phyloP scores from a whole-genome alignment of 2,113 vertebrate species.

The Odontophorus gujanensis region DNA sequence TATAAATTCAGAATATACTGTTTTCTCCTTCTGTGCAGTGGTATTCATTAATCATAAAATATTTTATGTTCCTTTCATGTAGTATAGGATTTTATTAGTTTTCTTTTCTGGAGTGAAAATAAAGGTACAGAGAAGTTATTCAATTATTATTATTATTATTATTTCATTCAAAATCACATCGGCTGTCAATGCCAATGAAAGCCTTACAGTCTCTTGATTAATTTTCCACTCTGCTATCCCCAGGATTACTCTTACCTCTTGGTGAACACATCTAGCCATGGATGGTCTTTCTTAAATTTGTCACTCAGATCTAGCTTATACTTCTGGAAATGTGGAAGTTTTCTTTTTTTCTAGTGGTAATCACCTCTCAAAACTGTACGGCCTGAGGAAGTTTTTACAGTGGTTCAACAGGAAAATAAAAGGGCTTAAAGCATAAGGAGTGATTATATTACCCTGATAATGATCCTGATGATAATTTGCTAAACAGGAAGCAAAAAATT shows the following conservation, averaged over 20 bases:
- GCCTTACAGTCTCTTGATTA: not conserved
- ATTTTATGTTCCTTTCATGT: not conserved
- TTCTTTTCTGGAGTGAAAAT: not conserved
- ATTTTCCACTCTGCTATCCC: not conserved
- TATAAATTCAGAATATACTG: not conserved
- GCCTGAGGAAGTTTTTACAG: not conserved
- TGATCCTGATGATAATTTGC: not conserved
- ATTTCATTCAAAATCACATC: not conserved
- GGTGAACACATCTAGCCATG: not conserved
- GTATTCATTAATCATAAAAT: not conserved
- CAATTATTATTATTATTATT: not conserved
- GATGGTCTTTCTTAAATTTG: not conserved
- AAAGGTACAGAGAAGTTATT: not conserved
- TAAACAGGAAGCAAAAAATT: not conserved
- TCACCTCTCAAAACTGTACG: not conserved
- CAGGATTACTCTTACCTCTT: not conserved
- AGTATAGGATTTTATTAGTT: not conserved
- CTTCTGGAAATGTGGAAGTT: not conserved
- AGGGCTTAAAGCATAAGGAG: rapidly evolving
- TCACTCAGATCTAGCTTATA: not conserved
- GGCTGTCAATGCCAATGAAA: rapidly evolving
- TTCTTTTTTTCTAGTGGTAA: not conserved
- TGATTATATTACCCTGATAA: not conserved
- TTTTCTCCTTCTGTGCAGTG: not conserved
- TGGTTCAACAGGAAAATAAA: not conserved